Conservation (phyloP, 2,888 invertebrate genomes). For the Gortyna flavago region DNA sequence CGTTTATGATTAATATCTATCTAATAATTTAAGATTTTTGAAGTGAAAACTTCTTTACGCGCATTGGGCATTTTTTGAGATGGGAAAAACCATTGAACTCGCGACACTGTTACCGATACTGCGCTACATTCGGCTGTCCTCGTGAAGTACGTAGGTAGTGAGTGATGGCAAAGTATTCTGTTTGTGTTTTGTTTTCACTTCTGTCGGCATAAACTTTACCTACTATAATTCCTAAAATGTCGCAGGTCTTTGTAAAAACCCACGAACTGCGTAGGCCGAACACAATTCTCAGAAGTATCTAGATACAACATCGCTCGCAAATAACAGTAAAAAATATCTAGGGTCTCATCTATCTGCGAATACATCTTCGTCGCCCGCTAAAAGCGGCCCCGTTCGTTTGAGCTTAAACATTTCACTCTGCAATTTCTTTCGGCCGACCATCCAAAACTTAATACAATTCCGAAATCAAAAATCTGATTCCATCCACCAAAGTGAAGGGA, state of each 20-base stretch:
- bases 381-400: conserved; percentile 59
- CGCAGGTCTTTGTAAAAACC: not conserved
- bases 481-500: conserved; percentile 72
- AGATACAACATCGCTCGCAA: not conserved
- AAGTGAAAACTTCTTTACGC: no score
- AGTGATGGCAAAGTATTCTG: no score
- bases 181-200: no score
- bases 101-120: no score
- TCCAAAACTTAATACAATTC: conserved; percentile 77
- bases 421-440: conserved; percentile 67
- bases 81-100: no score
- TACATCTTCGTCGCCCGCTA: conserved; percentile 45
- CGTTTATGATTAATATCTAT: no score
- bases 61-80: no score
- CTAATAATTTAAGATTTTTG: not conserved
- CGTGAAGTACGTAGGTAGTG: no score
- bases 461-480: conserved; percentile 78
- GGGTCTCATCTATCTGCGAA: conserved; percentile 33
- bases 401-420: conserved; percentile 66
- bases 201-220: no score
- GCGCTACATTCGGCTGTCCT: no score
- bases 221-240: not conserved
- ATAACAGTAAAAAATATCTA: conserved; percentile 9
- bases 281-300: not conserved
- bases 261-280: not conserved